Percentiles rank a stretch among this genome's conserved stretches.
Evolutionary conservation across 2,888 invertebrate species (phyloP).

Genomic region (Caenorhabditis zanzibari): DNA sequence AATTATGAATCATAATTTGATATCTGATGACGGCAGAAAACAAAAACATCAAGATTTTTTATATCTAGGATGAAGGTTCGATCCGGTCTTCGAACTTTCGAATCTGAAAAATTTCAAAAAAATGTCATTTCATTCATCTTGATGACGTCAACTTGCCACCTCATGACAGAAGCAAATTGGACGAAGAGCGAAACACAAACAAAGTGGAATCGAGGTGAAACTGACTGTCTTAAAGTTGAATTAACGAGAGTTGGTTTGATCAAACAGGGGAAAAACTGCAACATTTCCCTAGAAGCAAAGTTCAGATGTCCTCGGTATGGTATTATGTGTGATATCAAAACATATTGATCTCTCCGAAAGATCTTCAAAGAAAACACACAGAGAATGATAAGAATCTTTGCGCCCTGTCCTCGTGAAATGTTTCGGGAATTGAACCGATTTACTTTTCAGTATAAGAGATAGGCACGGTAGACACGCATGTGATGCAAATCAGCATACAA

Average conservation of each 20-base stretch:
- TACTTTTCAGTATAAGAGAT: slow-evolving; percentile 3
- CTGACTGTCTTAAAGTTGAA: not conserved
- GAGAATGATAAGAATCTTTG: slow-evolving; percentile 37
- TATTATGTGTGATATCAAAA: slow-evolving; percentile 20
- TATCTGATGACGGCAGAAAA: no score
- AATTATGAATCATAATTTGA: no score
- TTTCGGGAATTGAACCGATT: slow-evolving; percentile 10
- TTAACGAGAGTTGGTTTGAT: not conserved
- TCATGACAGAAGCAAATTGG: slow-evolving; percentile 46
- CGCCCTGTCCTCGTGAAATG: not conserved
- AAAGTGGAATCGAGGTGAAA: slow-evolving; percentile 8
- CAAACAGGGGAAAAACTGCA: slow-evolving; percentile 2
- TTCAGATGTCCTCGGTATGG: slow-evolving; percentile 35
- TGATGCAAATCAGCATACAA: not conserved
- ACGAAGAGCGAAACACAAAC: slow-evolving; percentile 53
- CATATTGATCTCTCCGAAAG: slow-evolving; percentile 51
- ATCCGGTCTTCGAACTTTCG: not conserved
- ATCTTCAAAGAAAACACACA: slow-evolving; percentile 58
- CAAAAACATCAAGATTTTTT: no score
- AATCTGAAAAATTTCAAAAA: not conserved
- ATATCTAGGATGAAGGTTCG: no score
- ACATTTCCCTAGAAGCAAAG: slow-evolving; percentile 28
- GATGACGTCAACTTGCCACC: slow-evolving; percentile 33
- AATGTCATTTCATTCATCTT: not conserved
- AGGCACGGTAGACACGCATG: not conserved